Evolutionary conservation across 2,797 vertebrate species (phyloP).

Genomic region (Acipenser oxyrinchus): DNA sequence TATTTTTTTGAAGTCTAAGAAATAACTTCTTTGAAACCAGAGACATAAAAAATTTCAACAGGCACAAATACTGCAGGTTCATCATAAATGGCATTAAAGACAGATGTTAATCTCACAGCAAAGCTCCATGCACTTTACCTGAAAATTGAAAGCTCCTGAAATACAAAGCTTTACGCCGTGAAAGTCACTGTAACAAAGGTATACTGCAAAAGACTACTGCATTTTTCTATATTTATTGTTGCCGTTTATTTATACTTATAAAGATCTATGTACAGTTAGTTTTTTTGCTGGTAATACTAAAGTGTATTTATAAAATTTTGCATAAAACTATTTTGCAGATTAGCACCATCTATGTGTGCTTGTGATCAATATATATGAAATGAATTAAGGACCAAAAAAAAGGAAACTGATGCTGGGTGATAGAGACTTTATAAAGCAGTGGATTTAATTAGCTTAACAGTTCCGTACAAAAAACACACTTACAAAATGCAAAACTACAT

Average conservation of each 20-base stretch:
- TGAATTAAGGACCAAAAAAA: conserved; percentile 1
- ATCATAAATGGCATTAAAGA: conserved; percentile 56
- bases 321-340: conserved; percentile 56
- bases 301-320: conserved; percentile 39
- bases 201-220: conserved; percentile 45
- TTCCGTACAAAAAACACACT: conserved; percentile 73
- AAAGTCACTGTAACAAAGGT: conserved; percentile 53
- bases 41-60: conserved; percentile 39
- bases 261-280: no score
- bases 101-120: conserved; percentile 55
- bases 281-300: conserved; percentile 42
- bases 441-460: conserved; percentile 21
- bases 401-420: no score
- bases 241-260: conserved; percentile 26
- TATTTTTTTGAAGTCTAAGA: conserved; percentile 56
- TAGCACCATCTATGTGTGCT: conserved; percentile 43
- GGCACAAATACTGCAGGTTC: conserved; percentile 58
- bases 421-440: no score
- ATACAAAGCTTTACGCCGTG: conserved; percentile 58
- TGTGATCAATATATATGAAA: conserved; percentile 33
- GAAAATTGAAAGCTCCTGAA: conserved; percentile 56
- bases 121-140: conserved; percentile 62
- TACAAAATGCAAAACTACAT: conserved; percentile 66
- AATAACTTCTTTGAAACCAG: conserved; percentile 42
- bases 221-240: conserved; percentile 36